phyloP scores from a whole-genome alignment of 2,888 invertebrate species.

The Neoaliturus tenellus region DNA sequence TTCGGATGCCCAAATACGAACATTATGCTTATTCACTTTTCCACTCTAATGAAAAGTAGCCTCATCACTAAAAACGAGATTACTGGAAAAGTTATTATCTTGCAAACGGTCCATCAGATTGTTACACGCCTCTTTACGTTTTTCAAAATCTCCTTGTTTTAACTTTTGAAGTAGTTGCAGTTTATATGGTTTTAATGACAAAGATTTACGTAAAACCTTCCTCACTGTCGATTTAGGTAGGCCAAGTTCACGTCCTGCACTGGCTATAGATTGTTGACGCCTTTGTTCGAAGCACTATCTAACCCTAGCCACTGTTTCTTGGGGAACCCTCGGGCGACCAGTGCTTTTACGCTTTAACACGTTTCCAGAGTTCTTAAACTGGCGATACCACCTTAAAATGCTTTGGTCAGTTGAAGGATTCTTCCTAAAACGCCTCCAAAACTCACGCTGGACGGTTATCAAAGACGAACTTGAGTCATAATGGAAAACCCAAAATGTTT shows the following conservation, averaged over 20 bases:
- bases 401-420: too few relatives aligned
- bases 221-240: neutral
- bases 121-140: neutral
- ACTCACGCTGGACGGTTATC: too few relatives aligned
- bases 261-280: neutral
- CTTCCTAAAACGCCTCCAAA: too few relatives aligned
- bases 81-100: slow-evolving; percentile 15
- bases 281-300: too few relatives aligned
- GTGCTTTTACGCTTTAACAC: too few relatives aligned
- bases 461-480: too few relatives aligned
- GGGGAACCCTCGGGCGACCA: neutral
- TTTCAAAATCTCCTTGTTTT: neutral
- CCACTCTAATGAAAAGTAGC: neutral
- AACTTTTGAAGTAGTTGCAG: neutral
- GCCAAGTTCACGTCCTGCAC: slow-evolving; percentile 1
- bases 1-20: slow-evolving; percentile 26
- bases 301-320: too few relatives aligned
- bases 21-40: slow-evolving; percentile 4
- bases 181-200: neutral
- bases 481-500: too few relatives aligned
- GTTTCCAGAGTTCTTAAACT: neutral
- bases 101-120: neutral
- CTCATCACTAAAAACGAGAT: slow-evolving; percentile 26
- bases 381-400: neutral
- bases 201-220: slow-evolving; percentile 4